These are phyloP conservation scores for Pan troglodytes DNA, from an alignment of 2,113 vertebrate species.

Conservation along the genomic window DNA sequence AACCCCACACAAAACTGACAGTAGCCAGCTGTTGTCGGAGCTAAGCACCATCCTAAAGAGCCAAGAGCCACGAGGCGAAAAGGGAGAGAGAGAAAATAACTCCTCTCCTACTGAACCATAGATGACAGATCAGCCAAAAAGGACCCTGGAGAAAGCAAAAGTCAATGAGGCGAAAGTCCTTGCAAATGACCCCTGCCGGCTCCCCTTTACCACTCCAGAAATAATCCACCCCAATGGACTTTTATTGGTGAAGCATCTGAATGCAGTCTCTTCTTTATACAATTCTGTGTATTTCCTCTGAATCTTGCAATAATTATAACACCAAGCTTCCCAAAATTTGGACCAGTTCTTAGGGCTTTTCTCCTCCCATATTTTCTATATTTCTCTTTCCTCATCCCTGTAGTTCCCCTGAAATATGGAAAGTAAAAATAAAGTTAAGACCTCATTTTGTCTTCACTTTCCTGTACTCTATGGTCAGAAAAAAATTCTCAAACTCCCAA, in stretches of 20 bases:
- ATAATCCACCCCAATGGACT: not conserved
- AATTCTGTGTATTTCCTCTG: not conserved
- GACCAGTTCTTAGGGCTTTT: not conserved
- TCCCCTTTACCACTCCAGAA: slow-evolving; percentile 19
- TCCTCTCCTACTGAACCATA: slow-evolving; percentile 66
- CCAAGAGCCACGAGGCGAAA: slow-evolving; percentile 59
- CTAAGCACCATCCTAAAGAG: slow-evolving; percentile 60
- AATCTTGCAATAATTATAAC: not conserved
- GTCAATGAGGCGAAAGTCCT: slow-evolving; percentile 77
- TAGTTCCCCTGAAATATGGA: not conserved
- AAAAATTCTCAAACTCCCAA: not conserved
- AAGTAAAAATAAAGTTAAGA: not conserved
- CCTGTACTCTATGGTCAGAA: not conserved
- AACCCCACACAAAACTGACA: slow-evolving; percentile 70
- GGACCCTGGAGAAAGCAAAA: slow-evolving; percentile 66
- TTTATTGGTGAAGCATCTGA: not conserved
- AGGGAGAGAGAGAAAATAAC: slow-evolving; percentile 70
- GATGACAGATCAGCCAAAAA: slow-evolving; percentile 74
- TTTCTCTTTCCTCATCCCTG: not conserved
- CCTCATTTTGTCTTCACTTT: not conserved
- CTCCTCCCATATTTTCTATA: not conserved
- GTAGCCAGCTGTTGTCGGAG: slow-evolving; percentile 78
- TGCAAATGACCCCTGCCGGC: slow-evolving; percentile 64
- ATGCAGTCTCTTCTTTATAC: not conserved
- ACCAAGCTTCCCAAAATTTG: not conserved